Base-by-base conservation (phyloP, 2,797 vertebrate species). In the Pempheris klunzingeri region DNA sequence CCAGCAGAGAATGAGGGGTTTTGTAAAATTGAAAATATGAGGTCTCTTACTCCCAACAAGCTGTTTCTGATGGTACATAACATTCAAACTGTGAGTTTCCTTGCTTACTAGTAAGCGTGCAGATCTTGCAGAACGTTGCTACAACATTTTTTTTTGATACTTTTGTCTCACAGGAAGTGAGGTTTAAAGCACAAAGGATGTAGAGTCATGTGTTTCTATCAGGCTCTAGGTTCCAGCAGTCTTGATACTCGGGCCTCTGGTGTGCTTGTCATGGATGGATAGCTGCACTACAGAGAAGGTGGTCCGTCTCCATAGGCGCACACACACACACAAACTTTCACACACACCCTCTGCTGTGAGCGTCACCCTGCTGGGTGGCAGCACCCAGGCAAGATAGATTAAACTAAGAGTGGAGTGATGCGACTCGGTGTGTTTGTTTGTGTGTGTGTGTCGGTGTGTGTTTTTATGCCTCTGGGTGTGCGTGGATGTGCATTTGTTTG, bases 191-290 rank as follows among this genome's bases (percentile, higher is more conserved):
- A 69, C 34, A 78, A 68, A 77, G 53, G 59, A 78, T 69, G 67
- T 64, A 63, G 47, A 77, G n/a, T 61, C 53, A 20, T 74, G 73
- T 74, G 68, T 80, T 77, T 82, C 68, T 34, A 73, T 63, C 66
- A 57, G 71, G 24, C 46, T 71, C 39, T 55, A 14, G 15, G 63
- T 60, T 80, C 50, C 52, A 67, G 76, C 24, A 38, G 70, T 74
- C 81, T 83, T 73, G 80, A 82, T 84, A 73, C 79, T 74, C 28
- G 0, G 55, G 77, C 73, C 81, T 88, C 79, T 82, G 63, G 63
- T 85, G 78, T 72, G 80, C 59, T 82, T 63, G 73, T 87, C 85
- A 86, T 83, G 78, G 83, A 85, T 87, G 82, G 84, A 84, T 86
- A 76, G 69, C 69, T 63, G 50, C 69, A 55, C 68, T 70, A 71